phyloP scores from a whole-genome alignment of 2,888 invertebrate species.

The Deilephila elpenor region DNA sequence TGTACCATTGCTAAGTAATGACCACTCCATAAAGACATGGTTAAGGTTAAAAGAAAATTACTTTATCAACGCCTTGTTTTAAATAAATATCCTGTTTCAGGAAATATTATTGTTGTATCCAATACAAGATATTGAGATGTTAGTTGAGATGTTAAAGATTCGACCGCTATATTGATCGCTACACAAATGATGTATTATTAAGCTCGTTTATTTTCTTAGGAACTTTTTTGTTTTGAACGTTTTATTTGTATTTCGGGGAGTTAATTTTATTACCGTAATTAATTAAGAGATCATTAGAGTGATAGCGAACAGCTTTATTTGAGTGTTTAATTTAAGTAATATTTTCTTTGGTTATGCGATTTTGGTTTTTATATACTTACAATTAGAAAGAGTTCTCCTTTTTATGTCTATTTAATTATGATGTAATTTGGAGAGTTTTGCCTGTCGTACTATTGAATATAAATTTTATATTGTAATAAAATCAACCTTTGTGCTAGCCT shows the following conservation, averaged over 20 bases:
- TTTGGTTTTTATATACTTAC: constrained; percentile 30
- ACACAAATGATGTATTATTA: constrained; percentile 80
- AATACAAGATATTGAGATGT: constrained; percentile 84
- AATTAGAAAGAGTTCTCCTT: background rate
- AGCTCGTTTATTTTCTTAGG: constrained; percentile 68
- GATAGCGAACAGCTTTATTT: constrained; percentile 47
- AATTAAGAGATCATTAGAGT: constrained; percentile 45
- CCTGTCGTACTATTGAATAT: background rate
- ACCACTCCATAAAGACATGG: constrained; percentile 85
- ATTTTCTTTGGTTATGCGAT: constrained; percentile 34
- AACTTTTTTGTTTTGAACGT: constrained; percentile 56
- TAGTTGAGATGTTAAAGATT: constrained; percentile 75
- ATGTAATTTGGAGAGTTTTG: background rate
- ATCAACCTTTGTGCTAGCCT: background rate
- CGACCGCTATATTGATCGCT: constrained; percentile 80
- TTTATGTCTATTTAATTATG: background rate
- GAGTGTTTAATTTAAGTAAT: constrained; percentile 51
- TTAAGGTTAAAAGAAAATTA: constrained; percentile 85
- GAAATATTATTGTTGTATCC: constrained; percentile 84
- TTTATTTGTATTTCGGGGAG: constrained; percentile 57
- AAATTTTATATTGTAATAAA: background rate
- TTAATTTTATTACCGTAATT: constrained; percentile 62
- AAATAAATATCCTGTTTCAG: constrained; percentile 85
- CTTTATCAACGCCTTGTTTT: constrained; percentile 85
- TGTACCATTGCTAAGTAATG: constrained; percentile 85